Percentiles rank a stretch among this genome's conserved stretches.
Conservation (phyloP, 2,888 invertebrate genomes). For the Lapara coniferarum region DNA sequence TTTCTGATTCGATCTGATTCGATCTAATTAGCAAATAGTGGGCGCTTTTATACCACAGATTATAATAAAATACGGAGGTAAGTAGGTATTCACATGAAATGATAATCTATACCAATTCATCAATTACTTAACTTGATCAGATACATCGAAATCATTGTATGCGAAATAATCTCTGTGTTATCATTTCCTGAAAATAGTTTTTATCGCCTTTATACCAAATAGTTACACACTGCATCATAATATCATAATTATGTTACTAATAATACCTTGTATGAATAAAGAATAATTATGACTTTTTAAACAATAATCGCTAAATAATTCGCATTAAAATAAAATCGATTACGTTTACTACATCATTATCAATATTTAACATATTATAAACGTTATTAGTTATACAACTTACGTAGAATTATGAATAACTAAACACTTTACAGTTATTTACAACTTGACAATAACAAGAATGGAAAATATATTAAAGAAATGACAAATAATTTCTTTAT, state of each 20-base stretch:
- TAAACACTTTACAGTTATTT: conserved; percentile 3
- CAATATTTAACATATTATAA: conserved; percentile 16
- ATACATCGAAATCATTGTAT: too few relatives aligned
- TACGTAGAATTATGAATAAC: conserved; percentile 3
- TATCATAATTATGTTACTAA: conserved; percentile 10
- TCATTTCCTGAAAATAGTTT: background rate
- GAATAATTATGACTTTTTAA: conserved; percentile 20
- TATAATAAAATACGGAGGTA: background rate
- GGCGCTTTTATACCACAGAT: background rate
- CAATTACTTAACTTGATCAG: background rate
- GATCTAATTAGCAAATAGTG: too few relatives aligned
- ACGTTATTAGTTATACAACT: background rate
- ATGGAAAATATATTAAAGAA: background rate
- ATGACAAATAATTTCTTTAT: conserved; percentile 3
- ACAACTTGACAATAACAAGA: background rate
- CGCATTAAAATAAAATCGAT: background rate
- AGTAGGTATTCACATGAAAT: too few relatives aligned
- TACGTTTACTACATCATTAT: conserved; percentile 2
- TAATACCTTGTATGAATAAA: conserved; percentile 14
- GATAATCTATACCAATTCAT: background rate
- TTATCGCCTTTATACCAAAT: too few relatives aligned
- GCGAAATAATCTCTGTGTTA: background rate
- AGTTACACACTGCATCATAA: background rate
- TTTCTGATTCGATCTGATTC: too few relatives aligned
- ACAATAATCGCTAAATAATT: conserved; percentile 7